Evolutionary conservation across 2,797 vertebrate genomes (phyloP), one percentile per base, ranked within the genome.

Genomic region (Sebastiscus tertius): DNA sequence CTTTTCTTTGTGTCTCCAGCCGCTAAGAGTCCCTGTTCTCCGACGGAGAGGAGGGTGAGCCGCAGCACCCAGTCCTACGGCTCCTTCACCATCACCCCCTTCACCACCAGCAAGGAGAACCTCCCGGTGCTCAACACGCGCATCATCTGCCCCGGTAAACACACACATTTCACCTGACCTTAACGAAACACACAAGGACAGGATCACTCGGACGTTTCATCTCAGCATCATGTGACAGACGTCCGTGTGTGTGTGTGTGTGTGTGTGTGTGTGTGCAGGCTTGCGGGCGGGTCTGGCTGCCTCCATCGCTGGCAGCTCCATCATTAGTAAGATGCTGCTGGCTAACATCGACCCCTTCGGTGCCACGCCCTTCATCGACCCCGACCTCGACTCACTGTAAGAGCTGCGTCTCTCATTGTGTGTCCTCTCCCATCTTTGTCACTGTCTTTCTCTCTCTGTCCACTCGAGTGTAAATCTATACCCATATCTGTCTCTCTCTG

Each of bases 281-380:
- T 94, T 99, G 90, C 96, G 97, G 86, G 98, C 98, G 56, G 98
- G 98, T 74, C 95, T 99, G 70, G 98, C 98, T 52, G 98, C 98
- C 85, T 99, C 98, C 14, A 99, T 99, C 75, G 98, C 98, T 59
- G 98, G 98, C 87, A 99, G 98, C 93, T 99, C 98, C 72, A 99
- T 99, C 91, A 99, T 99, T 92, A 99, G 98, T 92, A 99, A 99
- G 96, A 99, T 99, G 98, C 95, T 99, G 75, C 93, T 99, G 83
- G 98, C 98, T 76, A 99, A 99, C 92, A 98, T 98, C 5, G 98
- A 99, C 93, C 97, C 98, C 4, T 99, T 99, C 68, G 98, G 98
- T 77, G 98, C 98, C 79, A 99, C 97, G 0, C 97, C 98, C 1
- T 99, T 99, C 94, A 99, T 99, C 81, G 98, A 99, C 92, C 98